Conservation (phyloP, 2,113 vertebrate species). For the Alces alces region DNA sequence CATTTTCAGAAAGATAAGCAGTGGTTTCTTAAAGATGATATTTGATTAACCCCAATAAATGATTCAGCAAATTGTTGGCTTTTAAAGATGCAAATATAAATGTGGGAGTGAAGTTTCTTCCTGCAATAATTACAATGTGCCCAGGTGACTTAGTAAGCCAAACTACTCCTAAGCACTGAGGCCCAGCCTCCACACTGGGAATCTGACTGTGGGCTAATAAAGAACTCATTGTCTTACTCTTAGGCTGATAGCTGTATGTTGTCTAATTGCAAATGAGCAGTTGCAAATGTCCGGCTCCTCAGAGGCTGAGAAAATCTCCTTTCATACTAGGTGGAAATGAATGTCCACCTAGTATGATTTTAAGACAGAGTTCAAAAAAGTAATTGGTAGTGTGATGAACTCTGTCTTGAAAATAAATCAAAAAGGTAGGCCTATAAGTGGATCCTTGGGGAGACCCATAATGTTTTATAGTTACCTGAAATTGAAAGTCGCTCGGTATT, state of each 20-base stretch:
- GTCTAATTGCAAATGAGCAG: conserved; percentile 11
- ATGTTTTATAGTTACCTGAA: neutral
- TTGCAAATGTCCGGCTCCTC: neutral
- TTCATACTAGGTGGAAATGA: neutral
- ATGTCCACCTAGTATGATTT: neutral
- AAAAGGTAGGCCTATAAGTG: neutral
- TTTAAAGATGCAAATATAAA: conserved; percentile 23
- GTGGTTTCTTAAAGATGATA: neutral
- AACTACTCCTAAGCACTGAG: neutral
- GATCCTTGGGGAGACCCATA: neutral
- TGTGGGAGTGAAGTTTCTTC: neutral
- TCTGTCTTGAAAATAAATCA: neutral
- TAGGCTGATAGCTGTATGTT: neutral
- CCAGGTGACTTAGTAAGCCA: neutral
- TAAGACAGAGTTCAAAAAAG: neutral
- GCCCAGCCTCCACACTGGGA: neutral
- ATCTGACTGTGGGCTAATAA: neutral
- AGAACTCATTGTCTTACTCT: neutral
- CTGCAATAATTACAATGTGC: neutral
- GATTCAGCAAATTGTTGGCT: neutral
- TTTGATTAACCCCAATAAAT: conserved; percentile 3
- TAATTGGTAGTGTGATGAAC: neutral
- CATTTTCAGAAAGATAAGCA: neutral
- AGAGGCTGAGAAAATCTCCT: neutral
- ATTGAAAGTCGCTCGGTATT: neutral